Evolutionary conservation across 23 tunicate genomes (phyloP), one percentile per base, ranked within the genome.

Genomic region (Oikopleura dioica): DNA sequence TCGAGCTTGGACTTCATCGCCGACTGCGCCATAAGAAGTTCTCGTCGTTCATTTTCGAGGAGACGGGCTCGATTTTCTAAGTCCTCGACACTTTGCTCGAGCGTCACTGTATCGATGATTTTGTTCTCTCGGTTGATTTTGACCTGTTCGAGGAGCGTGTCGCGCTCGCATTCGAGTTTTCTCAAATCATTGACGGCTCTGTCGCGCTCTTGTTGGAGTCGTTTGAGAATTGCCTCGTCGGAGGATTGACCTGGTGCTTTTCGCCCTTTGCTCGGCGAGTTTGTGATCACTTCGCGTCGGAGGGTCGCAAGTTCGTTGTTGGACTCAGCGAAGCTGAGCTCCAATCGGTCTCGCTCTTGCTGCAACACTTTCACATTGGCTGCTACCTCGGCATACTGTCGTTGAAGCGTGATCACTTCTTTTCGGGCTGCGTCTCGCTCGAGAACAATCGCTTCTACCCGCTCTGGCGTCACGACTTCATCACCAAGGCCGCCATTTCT

Each of bases 331-430:
- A 63, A 63, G 29, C 72, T 23, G 26, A 63, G 16, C 26, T 63
- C 72, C 16, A 23, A 63, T 63, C 72, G 72, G 26, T 63, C 72
- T 2, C 72, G 72, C 33, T 63, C 72, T 28, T 63, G 72, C 26
- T 63, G 72, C 29, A 63, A 23, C 4, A 63, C 72, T 63, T 63
- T 63, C 2, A 63, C 4, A 28, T 63, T 63, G 72, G 72, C 72
- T 21, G 33, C 33, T 2, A 31, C 2, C 26, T 63, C 72, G 29
- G 29, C 72, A 12, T 12, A 63, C 2, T 28, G 29, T 28, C 72
- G 16, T 28, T 63, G 30, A 16, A 63, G 30, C 26, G 30, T 24
- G 2, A 63, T 4, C 16, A 63, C 33, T 63, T 23, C 2, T 16
- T 24, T 28, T 24, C 72, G 29, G 72, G 72, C 72, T 63, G 29